Evolutionary conservation across 2,797 vertebrate species (phyloP).

Genomic region (Parauchenoglanis ngamensis): DNA sequence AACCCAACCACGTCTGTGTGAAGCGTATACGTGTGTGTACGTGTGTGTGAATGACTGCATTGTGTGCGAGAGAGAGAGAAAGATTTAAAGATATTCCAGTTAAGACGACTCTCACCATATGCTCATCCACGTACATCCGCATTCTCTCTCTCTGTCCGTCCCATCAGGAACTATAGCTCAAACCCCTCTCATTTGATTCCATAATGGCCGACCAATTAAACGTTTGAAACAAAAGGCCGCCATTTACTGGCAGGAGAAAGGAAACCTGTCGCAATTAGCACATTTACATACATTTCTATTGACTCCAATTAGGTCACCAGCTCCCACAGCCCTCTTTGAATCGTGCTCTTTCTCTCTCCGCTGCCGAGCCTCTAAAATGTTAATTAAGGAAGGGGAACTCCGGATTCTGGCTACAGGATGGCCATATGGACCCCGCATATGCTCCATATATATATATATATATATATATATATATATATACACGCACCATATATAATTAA

Average conservation of each 20-base stretch:
- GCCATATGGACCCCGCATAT: slow-evolving; percentile 83
- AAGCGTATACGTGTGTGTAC: slow-evolving; percentile 41
- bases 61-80: slow-evolving; percentile 3
- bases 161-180: slow-evolving; percentile 41
- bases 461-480: slow-evolving; percentile 79
- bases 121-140: slow-evolving; percentile 70
- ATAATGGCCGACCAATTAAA: slow-evolving; percentile 58
- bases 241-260: slow-evolving; percentile 59
- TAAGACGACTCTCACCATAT: slow-evolving; percentile 66
- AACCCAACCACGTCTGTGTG: slow-evolving; percentile 47
- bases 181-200: slow-evolving; percentile 51
- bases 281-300: slow-evolving; percentile 81
- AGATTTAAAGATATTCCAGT: slow-evolving; percentile 68
- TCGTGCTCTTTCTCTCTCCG: slow-evolving; percentile 51
- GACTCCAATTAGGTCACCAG: slow-evolving; percentile 83
- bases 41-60: background rate
- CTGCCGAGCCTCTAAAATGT: slow-evolving; percentile 80
- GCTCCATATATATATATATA: slow-evolving; percentile 77
- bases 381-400: slow-evolving; percentile 79
- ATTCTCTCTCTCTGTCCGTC: slow-evolving; percentile 35
- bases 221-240: slow-evolving; percentile 57
- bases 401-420: slow-evolving; percentile 79
- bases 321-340: slow-evolving; percentile 76
- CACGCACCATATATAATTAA: slow-evolving; percentile 81
- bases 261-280: slow-evolving; percentile 84